These are phyloP conservation scores for Rissa tridactyla DNA, from an alignment of 2,113 vertebrate genomes.

Conservation along the genomic window DNA sequence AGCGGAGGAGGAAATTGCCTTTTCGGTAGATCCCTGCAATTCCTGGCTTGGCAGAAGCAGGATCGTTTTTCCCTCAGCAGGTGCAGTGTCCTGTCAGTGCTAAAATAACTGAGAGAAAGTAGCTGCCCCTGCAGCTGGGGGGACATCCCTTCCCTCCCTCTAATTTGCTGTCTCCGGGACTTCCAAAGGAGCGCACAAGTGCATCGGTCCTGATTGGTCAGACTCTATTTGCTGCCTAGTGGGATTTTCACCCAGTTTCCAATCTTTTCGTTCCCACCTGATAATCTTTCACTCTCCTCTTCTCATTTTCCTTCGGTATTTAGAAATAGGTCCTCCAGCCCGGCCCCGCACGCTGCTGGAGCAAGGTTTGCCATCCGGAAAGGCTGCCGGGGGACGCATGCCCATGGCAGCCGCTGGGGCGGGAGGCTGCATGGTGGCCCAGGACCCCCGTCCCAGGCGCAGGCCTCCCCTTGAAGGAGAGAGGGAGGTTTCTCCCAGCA, in stretches of 20 bases:
- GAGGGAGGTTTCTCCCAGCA: background rate
- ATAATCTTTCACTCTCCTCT: background rate
- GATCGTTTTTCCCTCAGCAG: background rate
- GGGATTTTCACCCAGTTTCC: background rate
- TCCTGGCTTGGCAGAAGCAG: background rate
- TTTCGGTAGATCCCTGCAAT: background rate
- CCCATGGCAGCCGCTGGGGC: background rate
- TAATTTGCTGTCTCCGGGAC: background rate
- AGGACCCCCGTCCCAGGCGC: accelerated
- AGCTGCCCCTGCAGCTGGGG: background rate
- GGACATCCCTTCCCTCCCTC: background rate
- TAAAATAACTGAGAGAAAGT: background rate
- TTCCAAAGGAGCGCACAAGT: background rate
- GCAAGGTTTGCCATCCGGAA: background rate
- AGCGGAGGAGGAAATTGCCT: background rate
- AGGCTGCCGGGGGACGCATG: background rate
- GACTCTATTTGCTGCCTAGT: background rate
- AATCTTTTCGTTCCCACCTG: background rate
- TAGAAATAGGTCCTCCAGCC: background rate
- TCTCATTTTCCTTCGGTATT: background rate
- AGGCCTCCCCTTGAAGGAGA: background rate
- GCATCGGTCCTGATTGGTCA: background rate
- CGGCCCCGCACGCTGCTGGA: background rate
- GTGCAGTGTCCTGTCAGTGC: background rate
- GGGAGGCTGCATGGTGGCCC: background rate